These are phyloP conservation scores for Drosophila willistoni DNA, from an alignment of 1,140 invertebrate genomes.

Conservation along the genomic window DNA sequence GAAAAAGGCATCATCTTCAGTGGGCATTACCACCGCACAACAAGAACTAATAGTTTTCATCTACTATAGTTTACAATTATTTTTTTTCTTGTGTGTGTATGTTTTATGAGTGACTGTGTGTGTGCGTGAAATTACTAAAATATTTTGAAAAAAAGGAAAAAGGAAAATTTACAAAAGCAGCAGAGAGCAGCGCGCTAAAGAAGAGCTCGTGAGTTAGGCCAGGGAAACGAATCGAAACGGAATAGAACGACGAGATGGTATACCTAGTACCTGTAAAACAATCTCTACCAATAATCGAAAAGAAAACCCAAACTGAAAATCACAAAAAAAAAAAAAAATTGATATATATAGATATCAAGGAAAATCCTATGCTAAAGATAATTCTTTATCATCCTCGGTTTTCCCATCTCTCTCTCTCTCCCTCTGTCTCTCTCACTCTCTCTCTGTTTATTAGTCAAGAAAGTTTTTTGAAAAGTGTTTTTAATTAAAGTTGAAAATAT, in stretches of 20 bases:
- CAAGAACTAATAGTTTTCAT: conserved; percentile 23
- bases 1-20: conserved; percentile 25
- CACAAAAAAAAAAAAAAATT: conserved; percentile 28
- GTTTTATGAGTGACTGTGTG: background rate
- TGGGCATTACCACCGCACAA: background rate
- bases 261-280: background rate
- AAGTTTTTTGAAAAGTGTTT: conserved; percentile 46
- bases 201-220: background rate
- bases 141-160: background rate
- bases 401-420: background rate
- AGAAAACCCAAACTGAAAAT: conserved; percentile 20
- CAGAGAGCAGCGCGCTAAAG: conserved; percentile 1
- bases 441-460: background rate
- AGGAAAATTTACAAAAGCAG: conserved; percentile 5
- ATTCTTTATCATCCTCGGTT: background rate
- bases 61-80: background rate
- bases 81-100: conserved; percentile 27
- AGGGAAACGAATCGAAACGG: background rate
- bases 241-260: background rate
- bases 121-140: conserved; percentile 23
- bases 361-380: conserved; percentile 40
- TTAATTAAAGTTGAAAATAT: conserved; percentile 44
- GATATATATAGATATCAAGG: conserved; percentile 29
- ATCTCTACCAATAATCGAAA: background rate
- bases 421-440: background rate